Percentiles rank a stretch among this genome's conserved stretches.
phyloP scores from a whole-genome alignment of 2,888 invertebrate species.

The Ctenicera cuprea region DNA sequence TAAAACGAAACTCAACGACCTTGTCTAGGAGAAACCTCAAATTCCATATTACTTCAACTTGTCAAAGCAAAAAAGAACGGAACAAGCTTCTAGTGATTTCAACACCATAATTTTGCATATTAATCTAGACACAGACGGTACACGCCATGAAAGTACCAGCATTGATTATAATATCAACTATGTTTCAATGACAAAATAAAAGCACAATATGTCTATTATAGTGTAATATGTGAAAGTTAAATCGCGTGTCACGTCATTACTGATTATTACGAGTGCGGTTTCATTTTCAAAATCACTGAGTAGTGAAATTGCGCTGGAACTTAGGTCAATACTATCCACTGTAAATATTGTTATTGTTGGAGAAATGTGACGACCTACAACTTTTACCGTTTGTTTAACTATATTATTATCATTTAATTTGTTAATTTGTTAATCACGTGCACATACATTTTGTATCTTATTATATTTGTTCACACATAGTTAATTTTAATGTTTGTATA shows the following conservation, averaged over 20 bases:
- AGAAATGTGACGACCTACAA: neutral
- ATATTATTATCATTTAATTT: too few relatives aligned
- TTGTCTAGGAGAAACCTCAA: neutral
- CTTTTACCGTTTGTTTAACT: neutral
- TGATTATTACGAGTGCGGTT: slow-evolving; percentile 21
- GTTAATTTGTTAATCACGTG: too few relatives aligned
- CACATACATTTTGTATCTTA: too few relatives aligned
- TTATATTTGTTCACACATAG: too few relatives aligned
- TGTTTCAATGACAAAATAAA: slow-evolving; percentile 17
- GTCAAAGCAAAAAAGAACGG: neutral
- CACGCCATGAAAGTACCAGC: slow-evolving; percentile 5
- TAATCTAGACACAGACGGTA: neutral
- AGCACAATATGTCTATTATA: slow-evolving; percentile 1
- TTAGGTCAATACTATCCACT: neutral
- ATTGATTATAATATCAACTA: neutral
- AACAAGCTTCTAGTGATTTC: neutral
- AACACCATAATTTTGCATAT: neutral
- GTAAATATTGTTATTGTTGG: neutral
- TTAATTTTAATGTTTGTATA: too few relatives aligned
- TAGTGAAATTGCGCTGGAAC: slow-evolving; percentile 23
- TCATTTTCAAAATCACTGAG: slow-evolving; percentile 33
- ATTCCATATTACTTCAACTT: neutral
- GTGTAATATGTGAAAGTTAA: slow-evolving; percentile 38
- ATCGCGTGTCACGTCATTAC: slow-evolving; percentile 22
- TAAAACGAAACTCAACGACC: neutral